These are phyloP conservation scores for Mylabris sibirica DNA, from an alignment of 2,888 invertebrate genomes.

Conservation along the genomic window DNA sequence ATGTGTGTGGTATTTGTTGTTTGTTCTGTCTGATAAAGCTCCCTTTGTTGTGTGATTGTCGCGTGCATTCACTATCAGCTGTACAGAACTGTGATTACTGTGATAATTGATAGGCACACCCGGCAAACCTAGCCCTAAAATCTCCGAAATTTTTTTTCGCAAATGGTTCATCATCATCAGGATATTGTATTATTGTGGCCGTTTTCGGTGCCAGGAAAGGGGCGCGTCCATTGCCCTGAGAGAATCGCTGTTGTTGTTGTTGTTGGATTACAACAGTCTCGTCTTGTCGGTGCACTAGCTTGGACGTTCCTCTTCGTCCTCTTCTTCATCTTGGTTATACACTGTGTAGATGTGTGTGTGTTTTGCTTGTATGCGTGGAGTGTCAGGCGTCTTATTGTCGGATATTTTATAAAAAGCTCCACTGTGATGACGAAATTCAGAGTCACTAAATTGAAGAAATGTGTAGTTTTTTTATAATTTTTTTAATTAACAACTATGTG, in stretches of 20 bases:
- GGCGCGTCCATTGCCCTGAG: slow-evolving; percentile 7
- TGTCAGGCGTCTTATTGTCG: slow-evolving; percentile 4
- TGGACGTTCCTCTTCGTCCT: slow-evolving; percentile 5
- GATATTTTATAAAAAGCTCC: background rate
- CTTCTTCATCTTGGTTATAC: background rate
- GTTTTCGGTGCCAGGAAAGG: slow-evolving; percentile 1
- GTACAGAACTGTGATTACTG: background rate
- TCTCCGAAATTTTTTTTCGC: background rate
- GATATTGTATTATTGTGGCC: background rate
- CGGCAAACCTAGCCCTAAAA: background rate
- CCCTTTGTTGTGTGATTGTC: background rate
- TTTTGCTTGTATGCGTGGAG: background rate
- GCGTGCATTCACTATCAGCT: background rate
- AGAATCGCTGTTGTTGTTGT: background rate
- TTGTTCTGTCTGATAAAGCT: background rate
- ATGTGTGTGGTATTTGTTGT: background rate
- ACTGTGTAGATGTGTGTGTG: background rate
- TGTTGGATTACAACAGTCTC: slow-evolving; percentile 9
- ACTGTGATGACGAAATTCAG: background rate
- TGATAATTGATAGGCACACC: background rate
- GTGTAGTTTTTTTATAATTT: background rate
- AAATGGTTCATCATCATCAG: background rate
- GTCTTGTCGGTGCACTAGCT: slow-evolving; percentile 2
- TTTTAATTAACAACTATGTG: background rate
- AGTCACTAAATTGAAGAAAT: background rate